These are phyloP conservation scores for Halocynthia roretzi DNA, from an alignment of 23 tunicate species.

Conservation along the genomic window DNA sequence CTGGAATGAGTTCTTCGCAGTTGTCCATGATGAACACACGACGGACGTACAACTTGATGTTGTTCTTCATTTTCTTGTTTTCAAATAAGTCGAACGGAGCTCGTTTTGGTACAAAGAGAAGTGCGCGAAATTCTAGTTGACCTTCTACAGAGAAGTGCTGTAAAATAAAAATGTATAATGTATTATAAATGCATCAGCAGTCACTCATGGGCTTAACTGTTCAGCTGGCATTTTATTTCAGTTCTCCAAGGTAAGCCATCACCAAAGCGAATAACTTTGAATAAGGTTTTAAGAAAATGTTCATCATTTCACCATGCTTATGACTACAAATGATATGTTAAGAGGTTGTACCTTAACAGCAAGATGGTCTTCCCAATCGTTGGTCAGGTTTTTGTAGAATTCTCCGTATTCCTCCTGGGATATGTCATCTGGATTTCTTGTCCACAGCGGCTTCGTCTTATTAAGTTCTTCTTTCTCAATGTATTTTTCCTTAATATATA, in stretches of 20 bases:
- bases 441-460: constrained; percentile 97
- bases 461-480: constrained; percentile 88
- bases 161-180: background rate
- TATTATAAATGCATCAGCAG: too few species aligned
- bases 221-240: background rate
- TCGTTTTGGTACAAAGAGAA: constrained; percentile 85
- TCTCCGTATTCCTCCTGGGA: constrained; percentile 97
- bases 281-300: constrained; percentile 10
- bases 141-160: constrained; percentile 99
- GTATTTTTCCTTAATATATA: constrained; percentile 57
- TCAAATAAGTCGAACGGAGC: constrained; percentile 97
- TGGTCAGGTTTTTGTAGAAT: constrained; percentile 91
- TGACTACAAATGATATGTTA: background rate
- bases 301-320: background rate
- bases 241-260: constrained; percentile 31
- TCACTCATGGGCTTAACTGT: too few species aligned
- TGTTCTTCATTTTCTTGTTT: constrained; percentile 88
- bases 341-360: constrained; percentile 75
- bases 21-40: constrained; percentile 98
- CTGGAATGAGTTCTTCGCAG: constrained; percentile 96
- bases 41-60: constrained; percentile 92
- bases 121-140: constrained; percentile 89
- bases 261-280: background rate
- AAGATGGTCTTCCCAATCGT: constrained; percentile 98
- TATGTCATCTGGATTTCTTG: constrained; percentile 95